These are phyloP conservation scores for Hololepta plana DNA, from an alignment of 2,888 invertebrate species.

Conservation along the genomic window DNA sequence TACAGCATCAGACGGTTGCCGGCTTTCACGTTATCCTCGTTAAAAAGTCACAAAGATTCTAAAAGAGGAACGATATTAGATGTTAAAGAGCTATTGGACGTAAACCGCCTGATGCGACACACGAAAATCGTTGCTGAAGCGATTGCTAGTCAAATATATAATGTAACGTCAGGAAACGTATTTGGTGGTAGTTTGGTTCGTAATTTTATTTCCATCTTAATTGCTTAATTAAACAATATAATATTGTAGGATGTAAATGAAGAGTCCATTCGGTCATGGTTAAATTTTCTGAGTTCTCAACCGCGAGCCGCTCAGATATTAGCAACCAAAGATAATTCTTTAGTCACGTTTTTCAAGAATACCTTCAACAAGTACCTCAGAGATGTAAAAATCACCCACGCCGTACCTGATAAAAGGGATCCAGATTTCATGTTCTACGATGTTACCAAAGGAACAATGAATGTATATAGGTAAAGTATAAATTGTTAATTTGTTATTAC, in stretches of 20 bases:
- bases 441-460: slow-evolving; percentile 57
- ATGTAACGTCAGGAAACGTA: slow-evolving; percentile 43
- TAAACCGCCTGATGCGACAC: slow-evolving; percentile 42
- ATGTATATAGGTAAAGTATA: slow-evolving; percentile 61
- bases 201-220: slow-evolving; percentile 8
- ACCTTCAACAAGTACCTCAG: slow-evolving; percentile 57
- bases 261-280: slow-evolving; percentile 54
- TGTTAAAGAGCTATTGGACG: slow-evolving; percentile 33
- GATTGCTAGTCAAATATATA: slow-evolving; percentile 65
- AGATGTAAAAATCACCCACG: slow-evolving; percentile 51
- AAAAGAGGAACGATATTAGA: slow-evolving; percentile 44
- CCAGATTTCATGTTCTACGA: slow-evolving; percentile 88
- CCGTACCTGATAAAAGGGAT: slow-evolving; percentile 67
- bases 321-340: slow-evolving; percentile 40
- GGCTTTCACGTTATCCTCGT: slow-evolving; percentile 76
- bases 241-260: slow-evolving; percentile 51
- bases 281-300: slow-evolving; percentile 52
- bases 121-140: slow-evolving; percentile 65
- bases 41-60: slow-evolving; percentile 49
- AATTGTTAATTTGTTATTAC: slow-evolving; percentile 2
- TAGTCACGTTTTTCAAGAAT: slow-evolving; percentile 53
- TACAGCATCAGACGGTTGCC: slow-evolving; percentile 84
- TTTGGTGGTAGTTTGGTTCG: slow-evolving; percentile 62
- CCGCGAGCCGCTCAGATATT: slow-evolving; percentile 60
- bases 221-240: too few relatives aligned